Evolutionary conservation across 2,888 invertebrate genomes (phyloP), one percentile per base, ranked within the genome.

Genomic region (Scrobipalpa atriplicella): DNA sequence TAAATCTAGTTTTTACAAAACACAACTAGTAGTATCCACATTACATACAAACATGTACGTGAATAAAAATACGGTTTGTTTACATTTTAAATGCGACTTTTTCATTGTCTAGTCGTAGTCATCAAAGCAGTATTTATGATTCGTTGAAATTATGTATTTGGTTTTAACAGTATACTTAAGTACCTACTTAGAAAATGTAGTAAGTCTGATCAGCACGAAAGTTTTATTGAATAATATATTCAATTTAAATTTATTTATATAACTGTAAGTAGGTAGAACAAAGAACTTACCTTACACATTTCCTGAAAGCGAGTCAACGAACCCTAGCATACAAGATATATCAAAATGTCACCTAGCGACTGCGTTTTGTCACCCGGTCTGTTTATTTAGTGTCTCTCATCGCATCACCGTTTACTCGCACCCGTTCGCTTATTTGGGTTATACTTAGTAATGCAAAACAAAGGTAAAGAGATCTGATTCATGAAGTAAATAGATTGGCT

Each of bases 361-460:
- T 75, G 75, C 71, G 72, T 70, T 75, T 70, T 73, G 76, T 76
- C 78, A 76, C 70, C 69, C 69, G 71, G 72, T 71, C 71, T 78
- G 74, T 78, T 74, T 79, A 73, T 71, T 71, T 63, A 70, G 72
- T 72, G 77, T 75, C 74, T 68, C 71, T 67, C 68, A 70, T 69
- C 69, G 70, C 65, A 69, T 72, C 70, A 70, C 70, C 73, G 66
- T 63, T 70, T 72, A 73, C 75, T 75, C 75, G 16, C 38, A 58
- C 8, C n/a, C 16, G 29, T 8, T 16, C 19, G 29, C 16, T 58
- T 58, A 1, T 13, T 36, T 58, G 13, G 13, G 43, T 13, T 47
- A 47, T 47, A 13, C 41, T 41, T 13, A 41, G 41, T n/a, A n/a
- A 5, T n/a, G 29, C 29, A 29, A 29, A 29, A 29, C 29, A 29